phyloP scores from a whole-genome alignment of 2,797 vertebrate species.

The Ptychobarbus kaznakovi region DNA sequence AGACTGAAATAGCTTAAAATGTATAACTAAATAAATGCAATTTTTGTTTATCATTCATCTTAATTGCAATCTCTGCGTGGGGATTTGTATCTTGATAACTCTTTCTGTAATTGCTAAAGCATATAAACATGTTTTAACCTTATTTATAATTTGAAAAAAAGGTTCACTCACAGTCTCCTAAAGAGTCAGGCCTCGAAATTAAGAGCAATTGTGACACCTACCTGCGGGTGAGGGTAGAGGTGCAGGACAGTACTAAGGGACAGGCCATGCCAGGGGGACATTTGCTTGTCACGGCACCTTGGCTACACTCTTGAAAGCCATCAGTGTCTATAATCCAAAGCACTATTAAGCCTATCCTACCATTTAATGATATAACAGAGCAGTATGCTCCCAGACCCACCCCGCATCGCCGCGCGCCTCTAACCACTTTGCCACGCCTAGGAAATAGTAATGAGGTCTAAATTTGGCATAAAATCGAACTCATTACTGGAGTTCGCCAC shows the following conservation, averaged over 20 bases:
- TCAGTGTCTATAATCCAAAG: slow-evolving; percentile 71
- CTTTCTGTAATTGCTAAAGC: neutral
- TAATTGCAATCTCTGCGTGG: neutral
- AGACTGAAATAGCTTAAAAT: neutral
- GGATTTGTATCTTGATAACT: neutral
- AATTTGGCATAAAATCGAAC: slow-evolving; percentile 99
- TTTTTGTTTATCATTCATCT: neutral
- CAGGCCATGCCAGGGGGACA: slow-evolving; percentile 48
- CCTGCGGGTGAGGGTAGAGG: slow-evolving; percentile 90
- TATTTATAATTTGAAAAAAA: slow-evolving; percentile 55
- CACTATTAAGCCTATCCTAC: slow-evolving; percentile 72
- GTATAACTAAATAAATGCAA: neutral
- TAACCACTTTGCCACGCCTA: slow-evolving; percentile 83
- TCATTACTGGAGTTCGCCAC: slow-evolving; percentile 95
- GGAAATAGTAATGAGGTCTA: slow-evolving; percentile 90
- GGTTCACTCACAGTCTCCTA: slow-evolving; percentile 70
- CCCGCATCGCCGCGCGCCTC: slow-evolving; percentile 76
- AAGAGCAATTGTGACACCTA: slow-evolving; percentile 99
- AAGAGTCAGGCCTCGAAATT: slow-evolving; percentile 79
- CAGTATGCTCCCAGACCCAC: slow-evolving; percentile 68
- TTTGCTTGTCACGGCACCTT: slow-evolving; percentile 59
- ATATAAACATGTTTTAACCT: neutral
- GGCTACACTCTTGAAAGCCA: slow-evolving; percentile 65
- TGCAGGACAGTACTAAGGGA: slow-evolving; percentile 58
- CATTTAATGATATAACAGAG: slow-evolving; percentile 77